Evolutionary conservation across 2,113 vertebrate genomes (phyloP), one percentile per base, ranked within the genome.

Genomic region (Rattus rattus): DNA sequence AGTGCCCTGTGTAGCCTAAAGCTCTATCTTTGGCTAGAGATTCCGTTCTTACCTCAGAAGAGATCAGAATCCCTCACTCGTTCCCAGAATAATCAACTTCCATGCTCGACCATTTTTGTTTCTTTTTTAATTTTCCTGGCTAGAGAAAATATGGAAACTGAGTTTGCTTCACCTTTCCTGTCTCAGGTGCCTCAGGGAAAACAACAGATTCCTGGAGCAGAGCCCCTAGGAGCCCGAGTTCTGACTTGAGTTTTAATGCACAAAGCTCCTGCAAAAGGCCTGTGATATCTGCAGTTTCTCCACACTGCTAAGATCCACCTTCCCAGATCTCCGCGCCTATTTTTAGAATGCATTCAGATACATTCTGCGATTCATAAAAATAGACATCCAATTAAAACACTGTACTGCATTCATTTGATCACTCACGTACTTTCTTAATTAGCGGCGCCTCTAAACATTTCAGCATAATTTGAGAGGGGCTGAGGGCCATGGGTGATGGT

Each of bases 301-400:
- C 7, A 73, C 43, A 69, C 63, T 56, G 61, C 67, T 67, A 5
- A 92, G 92, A 63, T n/a, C 43, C 36, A 73, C 73, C 77, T 96
- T 89, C 67, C 91, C 94, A 95, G 88, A 92, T 92, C 88, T 76
- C 17, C 2, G 3, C 69, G 54, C 54, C 83, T 97, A 92, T 92
- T 96, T 98, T 96, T 94, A 97, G 95, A 95, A 94, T 47, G 49
- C 49, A 94, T 67, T 47, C 54, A 97, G 96, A 86, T 69, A 73
- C 56, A 69, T 36, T 69, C 67, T 59, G 1, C 52, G 91, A 96
- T 83, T 56, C 43, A 12, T 87, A 94, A 93, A 89, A 94, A 80
- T 26, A 69, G 56, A 81, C 30, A 63, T 87, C 93, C 61, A 49
- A 81, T 94, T 96, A 67, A 33, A 85, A 94, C 65, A 16, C 13